A percentile compares a stretch with the other conserved stretches of the same genome.
Conservation (phyloP, 2,797 vertebrate genomes). For the Clamator glandarius region DNA sequence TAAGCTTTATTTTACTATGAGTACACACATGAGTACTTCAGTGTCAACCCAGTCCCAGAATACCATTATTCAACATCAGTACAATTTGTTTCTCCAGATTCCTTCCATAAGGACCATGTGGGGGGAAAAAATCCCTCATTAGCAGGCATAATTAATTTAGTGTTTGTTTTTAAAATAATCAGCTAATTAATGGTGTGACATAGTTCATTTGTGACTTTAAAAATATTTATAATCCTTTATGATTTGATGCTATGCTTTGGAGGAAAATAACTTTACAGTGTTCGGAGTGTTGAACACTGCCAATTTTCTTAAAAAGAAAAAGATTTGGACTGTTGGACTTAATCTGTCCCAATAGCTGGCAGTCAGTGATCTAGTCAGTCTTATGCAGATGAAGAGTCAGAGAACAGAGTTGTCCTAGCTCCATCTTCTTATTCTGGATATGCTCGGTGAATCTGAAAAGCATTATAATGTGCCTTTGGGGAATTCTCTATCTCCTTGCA, state of each 20-base stretch:
- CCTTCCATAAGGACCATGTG: constrained; percentile 57
- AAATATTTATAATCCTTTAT: constrained; percentile 73
- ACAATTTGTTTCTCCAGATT: constrained; percentile 59
- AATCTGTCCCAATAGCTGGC: constrained; percentile 12
- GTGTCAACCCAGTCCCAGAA: background rate
- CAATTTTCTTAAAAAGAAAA: constrained; percentile 49
- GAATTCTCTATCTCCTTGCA: background rate
- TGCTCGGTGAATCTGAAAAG: background rate
- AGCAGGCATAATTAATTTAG: constrained; percentile 69
- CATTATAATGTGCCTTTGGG: background rate
- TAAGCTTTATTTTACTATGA: background rate
- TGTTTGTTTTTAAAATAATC: constrained; percentile 74
- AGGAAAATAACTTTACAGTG: constrained; percentile 60
- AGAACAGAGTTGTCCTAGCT: background rate
- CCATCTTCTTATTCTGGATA: background rate
- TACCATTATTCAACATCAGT: constrained; percentile 13
- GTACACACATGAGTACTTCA: background rate
- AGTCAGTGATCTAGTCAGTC: background rate
- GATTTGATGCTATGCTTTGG: constrained; percentile 56
- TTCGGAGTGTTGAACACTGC: constrained; percentile 35
- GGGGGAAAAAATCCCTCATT: background rate
- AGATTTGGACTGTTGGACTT: constrained; percentile 30
- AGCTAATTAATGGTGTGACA: constrained; percentile 71
- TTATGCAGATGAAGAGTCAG: background rate
- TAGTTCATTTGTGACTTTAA: constrained; percentile 70